A percentile compares a stretch with the other conserved stretches of the same genome.
These are phyloP conservation scores for Ecdyonurus torrentis DNA, from an alignment of 2,888 invertebrate genomes.

Conservation along the genomic window DNA sequence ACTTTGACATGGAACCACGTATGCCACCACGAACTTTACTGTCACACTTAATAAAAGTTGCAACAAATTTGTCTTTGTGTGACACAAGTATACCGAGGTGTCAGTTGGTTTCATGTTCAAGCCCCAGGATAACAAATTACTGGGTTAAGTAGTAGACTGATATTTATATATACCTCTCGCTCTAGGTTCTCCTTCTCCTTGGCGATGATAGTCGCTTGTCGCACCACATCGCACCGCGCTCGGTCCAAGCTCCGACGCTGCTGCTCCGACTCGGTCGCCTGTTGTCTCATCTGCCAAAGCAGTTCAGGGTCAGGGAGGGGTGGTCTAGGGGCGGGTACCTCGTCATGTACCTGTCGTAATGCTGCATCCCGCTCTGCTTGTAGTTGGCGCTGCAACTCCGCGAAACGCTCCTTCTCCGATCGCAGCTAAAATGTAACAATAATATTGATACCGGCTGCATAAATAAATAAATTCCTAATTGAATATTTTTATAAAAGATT, in stretches of 20 bases:
- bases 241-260: constrained; percentile 36
- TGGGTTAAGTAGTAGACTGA: too few species aligned
- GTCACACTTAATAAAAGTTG: too few species aligned
- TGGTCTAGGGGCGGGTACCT: neutral
- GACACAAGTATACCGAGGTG: too few species aligned
- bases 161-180: too few species aligned
- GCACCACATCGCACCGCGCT: constrained; percentile 38
- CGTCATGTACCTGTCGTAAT: constrained; percentile 26
- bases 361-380: constrained; percentile 31
- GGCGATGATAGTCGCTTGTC: constrained; percentile 37
- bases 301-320: constrained; percentile 1
- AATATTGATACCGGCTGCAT: too few species aligned
- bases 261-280: constrained; percentile 37
- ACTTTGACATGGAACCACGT: too few species aligned
- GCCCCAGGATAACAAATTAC: too few species aligned
- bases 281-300: constrained; percentile 20
- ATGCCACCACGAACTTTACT: too few species aligned
- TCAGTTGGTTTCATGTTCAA: too few species aligned
- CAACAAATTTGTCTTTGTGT: too few species aligned
- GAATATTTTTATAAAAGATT: too few species aligned
- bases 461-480: too few species aligned
- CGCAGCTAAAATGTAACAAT: constrained; percentile 27
- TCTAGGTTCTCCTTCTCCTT: constrained; percentile 37
- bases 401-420: constrained; percentile 30
- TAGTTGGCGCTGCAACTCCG: constrained; percentile 28